phyloP scores from a whole-genome alignment of 2,113 vertebrate genomes.

The Gopherus flavomarginatus region DNA sequence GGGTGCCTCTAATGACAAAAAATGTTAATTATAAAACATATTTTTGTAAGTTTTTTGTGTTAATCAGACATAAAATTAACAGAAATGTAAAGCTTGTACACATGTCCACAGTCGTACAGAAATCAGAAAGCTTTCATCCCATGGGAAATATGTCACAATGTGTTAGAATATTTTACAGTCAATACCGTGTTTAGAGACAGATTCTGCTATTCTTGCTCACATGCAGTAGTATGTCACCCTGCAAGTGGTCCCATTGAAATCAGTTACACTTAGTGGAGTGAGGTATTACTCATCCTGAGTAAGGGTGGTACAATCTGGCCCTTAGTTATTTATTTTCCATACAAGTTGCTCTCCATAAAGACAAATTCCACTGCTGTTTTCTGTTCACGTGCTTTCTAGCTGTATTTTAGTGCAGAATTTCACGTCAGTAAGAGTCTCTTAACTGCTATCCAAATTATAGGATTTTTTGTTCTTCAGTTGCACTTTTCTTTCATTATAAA shows the following conservation, averaged over 20 bases:
- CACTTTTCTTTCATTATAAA: neutral
- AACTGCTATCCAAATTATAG: neutral
- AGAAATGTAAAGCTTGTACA: constrained; percentile 15
- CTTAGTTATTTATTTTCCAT: neutral
- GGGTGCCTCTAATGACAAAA: constrained; percentile 24
- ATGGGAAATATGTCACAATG: neutral
- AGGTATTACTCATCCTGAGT: neutral
- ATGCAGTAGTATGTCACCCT: neutral
- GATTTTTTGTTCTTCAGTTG: neutral
- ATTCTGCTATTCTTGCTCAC: neutral
- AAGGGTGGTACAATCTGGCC: neutral
- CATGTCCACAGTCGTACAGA: neutral
- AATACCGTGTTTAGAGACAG: neutral
- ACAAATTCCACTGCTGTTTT: neutral
- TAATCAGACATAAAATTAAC: constrained; percentile 54
- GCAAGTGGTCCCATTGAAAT: neutral
- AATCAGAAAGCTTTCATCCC: neutral
- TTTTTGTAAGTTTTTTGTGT: constrained; percentile 44
- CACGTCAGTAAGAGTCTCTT: neutral
- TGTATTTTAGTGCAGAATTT: neutral
- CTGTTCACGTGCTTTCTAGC: neutral
- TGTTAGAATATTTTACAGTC: constrained; percentile 3
- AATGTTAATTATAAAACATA: constrained; percentile 58
- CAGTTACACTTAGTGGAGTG: neutral
- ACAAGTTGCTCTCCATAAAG: neutral